phyloP scores from a whole-genome alignment of 2,888 invertebrate species.

The Drosophila anomelani region DNA sequence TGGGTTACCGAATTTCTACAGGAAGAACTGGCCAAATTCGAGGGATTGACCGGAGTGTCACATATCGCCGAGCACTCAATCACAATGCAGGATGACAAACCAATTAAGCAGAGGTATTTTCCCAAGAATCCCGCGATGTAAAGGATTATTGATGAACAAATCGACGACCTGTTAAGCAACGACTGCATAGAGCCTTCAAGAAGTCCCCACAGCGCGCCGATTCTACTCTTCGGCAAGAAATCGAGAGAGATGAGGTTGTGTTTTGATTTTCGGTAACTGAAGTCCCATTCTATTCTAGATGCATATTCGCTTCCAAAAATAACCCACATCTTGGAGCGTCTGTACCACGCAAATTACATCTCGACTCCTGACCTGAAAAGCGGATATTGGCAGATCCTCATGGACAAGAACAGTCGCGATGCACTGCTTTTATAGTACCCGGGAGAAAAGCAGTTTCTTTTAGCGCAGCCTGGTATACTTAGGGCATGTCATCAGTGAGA shows the following conservation, averaged over 20 bases:
- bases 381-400: background rate
- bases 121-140: too few species aligned
- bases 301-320: background rate
- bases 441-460: background rate
- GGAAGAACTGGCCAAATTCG: too few species aligned
- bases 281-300: background rate
- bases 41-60: too few species aligned
- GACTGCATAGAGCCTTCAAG: background rate
- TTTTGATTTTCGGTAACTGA: background rate
- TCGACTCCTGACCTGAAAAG: background rate
- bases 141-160: background rate
- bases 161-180: background rate
- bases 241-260: too few species aligned
- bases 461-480: too few species aligned
- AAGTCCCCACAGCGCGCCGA: too few species aligned
- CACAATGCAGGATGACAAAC: too few species aligned
- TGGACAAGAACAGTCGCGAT: background rate
- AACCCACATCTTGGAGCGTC: background rate
- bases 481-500: too few species aligned
- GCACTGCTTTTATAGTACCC: background rate
- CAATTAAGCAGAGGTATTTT: too few species aligned
- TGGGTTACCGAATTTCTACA: too few species aligned
- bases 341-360: background rate
- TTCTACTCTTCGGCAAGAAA: too few species aligned
- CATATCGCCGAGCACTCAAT: too few species aligned